Conservation (phyloP, 2,888 invertebrate species). For the Linnaemya tessellans region DNA sequence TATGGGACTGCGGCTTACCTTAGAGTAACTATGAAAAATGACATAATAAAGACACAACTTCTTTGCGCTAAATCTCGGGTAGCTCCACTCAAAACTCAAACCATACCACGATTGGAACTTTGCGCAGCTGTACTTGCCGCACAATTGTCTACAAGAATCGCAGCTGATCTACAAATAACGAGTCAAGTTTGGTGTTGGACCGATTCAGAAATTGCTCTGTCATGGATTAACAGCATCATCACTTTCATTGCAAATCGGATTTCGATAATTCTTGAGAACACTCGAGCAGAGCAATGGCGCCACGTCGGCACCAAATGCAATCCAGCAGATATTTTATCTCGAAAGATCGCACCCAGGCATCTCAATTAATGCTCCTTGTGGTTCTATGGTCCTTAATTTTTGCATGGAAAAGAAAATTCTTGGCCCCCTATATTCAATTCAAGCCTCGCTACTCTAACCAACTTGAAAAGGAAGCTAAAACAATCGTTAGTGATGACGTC, state of each 20-base stretch:
- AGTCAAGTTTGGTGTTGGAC: slow-evolving; percentile 5
- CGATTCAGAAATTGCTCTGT: slow-evolving; percentile 17
- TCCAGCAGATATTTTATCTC: background rate
- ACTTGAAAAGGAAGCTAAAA: background rate
- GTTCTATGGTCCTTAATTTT: too few relatives aligned
- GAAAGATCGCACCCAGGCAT: too few relatives aligned
- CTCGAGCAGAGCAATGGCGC: too few relatives aligned
- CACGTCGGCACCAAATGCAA: too few relatives aligned
- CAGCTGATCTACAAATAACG: background rate
- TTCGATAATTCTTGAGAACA: too few relatives aligned
- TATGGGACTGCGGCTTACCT: background rate
- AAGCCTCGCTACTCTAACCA: too few relatives aligned
- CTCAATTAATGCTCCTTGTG: too few relatives aligned
- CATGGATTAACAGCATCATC: slow-evolving; percentile 7
- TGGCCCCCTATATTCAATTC: too few relatives aligned
- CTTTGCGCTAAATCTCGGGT: too few relatives aligned
- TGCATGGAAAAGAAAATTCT: too few relatives aligned
- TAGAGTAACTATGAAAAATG: background rate
- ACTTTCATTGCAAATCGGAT: too few relatives aligned
- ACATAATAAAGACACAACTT: background rate
- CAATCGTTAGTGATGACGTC: background rate
- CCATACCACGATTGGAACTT: background rate
- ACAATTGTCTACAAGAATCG: background rate
- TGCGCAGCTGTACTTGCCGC: background rate
- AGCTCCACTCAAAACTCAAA: background rate